phyloP scores from a whole-genome alignment of 1,140 invertebrate genomes.

The Aphelinus atriplicis region DNA sequence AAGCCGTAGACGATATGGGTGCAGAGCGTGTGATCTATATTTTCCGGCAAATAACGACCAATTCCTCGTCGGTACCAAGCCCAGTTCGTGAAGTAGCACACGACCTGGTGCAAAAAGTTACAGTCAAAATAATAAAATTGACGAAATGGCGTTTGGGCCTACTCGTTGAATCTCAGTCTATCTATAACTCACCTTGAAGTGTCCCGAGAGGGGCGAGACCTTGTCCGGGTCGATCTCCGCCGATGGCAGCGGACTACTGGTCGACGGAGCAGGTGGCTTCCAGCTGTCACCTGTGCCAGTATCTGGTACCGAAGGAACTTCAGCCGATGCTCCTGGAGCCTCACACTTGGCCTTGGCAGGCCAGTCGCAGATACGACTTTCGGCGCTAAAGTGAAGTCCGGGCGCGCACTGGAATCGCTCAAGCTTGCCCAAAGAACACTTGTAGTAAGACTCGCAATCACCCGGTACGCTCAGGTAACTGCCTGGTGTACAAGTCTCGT shows the following conservation, averaged over 20 bases:
- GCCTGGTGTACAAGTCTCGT: conserved; percentile 71
- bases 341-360: conserved; percentile 76
- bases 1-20: conserved; percentile 94
- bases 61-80: conserved; percentile 87
- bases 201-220: conserved; percentile 57
- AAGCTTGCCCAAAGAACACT: conserved; percentile 82
- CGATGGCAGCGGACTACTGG: conserved; percentile 41
- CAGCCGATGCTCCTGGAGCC: conserved; percentile 31
- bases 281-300: conserved; percentile 46
- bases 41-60: conserved; percentile 84
- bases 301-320: conserved; percentile 44
- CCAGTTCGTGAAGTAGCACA: conserved; percentile 96
- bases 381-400: conserved; percentile 82
- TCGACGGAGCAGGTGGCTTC: conserved; percentile 43
- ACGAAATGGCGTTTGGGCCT: too few species aligned
- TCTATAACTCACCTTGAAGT: conserved; percentile 54
- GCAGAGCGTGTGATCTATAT: conserved; percentile 87
- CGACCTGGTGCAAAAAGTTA: conserved; percentile 70
- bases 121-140: too few species aligned
- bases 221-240: conserved; percentile 58
- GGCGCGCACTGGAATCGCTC: conserved; percentile 77
- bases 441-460: conserved; percentile 79
- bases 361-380: conserved; percentile 81
- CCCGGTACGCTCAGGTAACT: conserved; percentile 71
- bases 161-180: too few species aligned